phyloP scores from a whole-genome alignment of 2,888 invertebrate genomes.

The Tetranychus piercei region DNA sequence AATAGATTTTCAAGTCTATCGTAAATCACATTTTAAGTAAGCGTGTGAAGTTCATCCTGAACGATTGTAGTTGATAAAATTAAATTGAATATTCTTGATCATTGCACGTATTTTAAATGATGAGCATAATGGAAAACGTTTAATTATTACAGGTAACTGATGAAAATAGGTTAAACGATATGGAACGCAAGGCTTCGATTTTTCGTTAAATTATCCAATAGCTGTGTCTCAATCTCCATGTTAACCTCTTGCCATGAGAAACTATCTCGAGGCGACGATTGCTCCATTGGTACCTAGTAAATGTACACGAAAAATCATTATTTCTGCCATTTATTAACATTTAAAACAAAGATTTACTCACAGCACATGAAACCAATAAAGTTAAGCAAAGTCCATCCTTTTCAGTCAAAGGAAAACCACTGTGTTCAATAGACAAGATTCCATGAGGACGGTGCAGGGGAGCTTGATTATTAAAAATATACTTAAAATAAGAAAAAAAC shows the following conservation, averaged over 20 bases:
- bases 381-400: slow-evolving; percentile 63
- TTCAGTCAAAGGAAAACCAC: slow-evolving; percentile 27
- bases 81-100: no score
- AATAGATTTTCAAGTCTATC: no score
- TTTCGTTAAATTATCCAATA: background rate
- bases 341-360: no score
- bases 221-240: background rate
- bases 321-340: no score
- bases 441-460: slow-evolving; percentile 67
- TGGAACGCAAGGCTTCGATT: background rate
- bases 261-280: background rate
- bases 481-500: slow-evolving; percentile 34
- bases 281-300: slow-evolving; percentile 8
- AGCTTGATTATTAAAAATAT: slow-evolving; percentile 69
- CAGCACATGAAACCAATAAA: slow-evolving; percentile 53
- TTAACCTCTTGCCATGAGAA: slow-evolving; percentile 9
- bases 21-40: no score
- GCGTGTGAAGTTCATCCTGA: no score
- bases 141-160: no score
- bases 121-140: no score
- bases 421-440: slow-evolving; percentile 43
- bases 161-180: background rate
- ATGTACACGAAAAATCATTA: background rate
- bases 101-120: no score
- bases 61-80: no score